These are phyloP conservation scores for Sialia sialis DNA, from an alignment of 2,113 vertebrate species.

Conservation along the genomic window DNA sequence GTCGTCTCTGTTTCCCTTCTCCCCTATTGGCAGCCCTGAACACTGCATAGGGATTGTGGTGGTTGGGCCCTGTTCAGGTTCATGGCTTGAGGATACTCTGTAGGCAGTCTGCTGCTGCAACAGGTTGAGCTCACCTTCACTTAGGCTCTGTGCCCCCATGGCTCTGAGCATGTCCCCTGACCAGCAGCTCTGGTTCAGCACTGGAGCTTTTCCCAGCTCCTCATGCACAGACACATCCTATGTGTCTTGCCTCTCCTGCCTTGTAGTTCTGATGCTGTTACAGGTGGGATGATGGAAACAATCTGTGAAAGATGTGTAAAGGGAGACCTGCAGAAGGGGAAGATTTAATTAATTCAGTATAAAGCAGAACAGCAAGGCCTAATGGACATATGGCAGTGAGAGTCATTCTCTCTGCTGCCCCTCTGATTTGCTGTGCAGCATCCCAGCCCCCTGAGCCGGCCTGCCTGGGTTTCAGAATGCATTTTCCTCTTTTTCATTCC, in stretches of 20 bases:
- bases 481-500: constrained; percentile 38
- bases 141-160: not conserved
- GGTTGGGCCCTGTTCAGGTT: not conserved
- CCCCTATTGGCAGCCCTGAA: not conserved
- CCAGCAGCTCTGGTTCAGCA: not conserved
- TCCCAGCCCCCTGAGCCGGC: constrained; percentile 12
- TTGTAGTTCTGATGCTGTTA: not conserved
- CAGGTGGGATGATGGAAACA: not conserved
- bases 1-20: not conserved
- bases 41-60: not conserved
- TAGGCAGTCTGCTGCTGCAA: not conserved
- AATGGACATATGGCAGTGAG: not conserved
- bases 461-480: constrained; percentile 68
- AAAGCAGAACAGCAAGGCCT: not conserved
- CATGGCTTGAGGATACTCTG: not conserved
- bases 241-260: not conserved
- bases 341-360: not conserved
- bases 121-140: not conserved
- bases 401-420: constrained; percentile 17
- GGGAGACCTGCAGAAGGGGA: not conserved
- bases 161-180: not conserved
- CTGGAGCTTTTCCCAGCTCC: not conserved
- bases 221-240: not conserved
- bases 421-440: constrained; percentile 17
- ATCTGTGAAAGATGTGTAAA: not conserved